phyloP scores from a whole-genome alignment of 1,140 invertebrate species.

The Drosophila melanica region DNA sequence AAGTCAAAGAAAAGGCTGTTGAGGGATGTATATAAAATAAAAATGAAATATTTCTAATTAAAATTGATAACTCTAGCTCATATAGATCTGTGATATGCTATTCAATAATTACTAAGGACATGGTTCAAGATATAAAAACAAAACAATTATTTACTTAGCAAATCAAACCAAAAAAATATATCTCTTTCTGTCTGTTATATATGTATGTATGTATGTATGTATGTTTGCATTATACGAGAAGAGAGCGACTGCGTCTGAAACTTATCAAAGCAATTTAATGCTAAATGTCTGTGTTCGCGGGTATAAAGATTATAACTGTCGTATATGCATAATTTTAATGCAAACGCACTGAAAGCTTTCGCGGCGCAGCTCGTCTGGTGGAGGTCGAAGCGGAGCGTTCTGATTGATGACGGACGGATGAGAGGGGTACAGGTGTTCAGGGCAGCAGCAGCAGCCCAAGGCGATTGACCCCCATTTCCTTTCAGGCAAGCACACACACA shows the following conservation, averaged over 20 bases:
- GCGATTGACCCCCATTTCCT: constrained; percentile 9
- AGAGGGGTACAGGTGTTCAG: neutral
- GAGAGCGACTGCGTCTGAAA: constrained; percentile 24
- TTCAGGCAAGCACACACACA: neutral
- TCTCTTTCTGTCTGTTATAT: too few relatives aligned
- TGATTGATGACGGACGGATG: constrained; percentile 18
- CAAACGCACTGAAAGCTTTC: constrained; percentile 8
- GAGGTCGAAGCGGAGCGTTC: constrained; percentile 3
- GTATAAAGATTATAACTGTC: constrained; percentile 57
- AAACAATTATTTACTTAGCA: too few relatives aligned
- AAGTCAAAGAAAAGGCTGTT: too few relatives aligned
- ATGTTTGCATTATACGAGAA: too few relatives aligned
- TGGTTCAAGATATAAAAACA: too few relatives aligned
- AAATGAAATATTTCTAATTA: too few relatives aligned
- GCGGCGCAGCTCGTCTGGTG: neutral
- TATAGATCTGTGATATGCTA: too few relatives aligned
- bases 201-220: too few relatives aligned
- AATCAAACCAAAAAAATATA: too few relatives aligned
- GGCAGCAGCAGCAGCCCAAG: constrained; percentile 1
- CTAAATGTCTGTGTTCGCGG: constrained; percentile 49
- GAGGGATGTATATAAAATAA: too few relatives aligned
- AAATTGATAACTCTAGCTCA: too few relatives aligned
- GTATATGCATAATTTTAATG: constrained; percentile 20
- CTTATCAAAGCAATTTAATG: constrained; percentile 65
- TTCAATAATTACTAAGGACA: too few relatives aligned